Evolutionary conservation across 2,113 vertebrate genomes (phyloP).

Genomic region (Bagarius yarrelli): DNA sequence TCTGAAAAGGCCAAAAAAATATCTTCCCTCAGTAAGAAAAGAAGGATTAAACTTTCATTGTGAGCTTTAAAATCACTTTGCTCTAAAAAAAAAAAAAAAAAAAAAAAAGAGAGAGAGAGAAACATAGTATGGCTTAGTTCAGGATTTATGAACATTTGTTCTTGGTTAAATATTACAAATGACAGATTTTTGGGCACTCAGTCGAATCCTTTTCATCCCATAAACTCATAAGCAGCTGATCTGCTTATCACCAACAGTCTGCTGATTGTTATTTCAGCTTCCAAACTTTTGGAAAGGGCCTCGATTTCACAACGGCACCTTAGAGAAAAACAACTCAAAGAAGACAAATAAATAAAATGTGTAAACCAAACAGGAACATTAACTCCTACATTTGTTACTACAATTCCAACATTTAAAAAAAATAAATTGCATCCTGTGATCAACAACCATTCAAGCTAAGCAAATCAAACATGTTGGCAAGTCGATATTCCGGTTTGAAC

Average conservation of each 20-base stretch:
- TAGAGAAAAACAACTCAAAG: not conserved
- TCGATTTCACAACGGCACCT: not conserved
- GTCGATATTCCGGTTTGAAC: slow-evolving; percentile 18
- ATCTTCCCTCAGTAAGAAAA: not conserved
- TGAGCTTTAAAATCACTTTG: too few species aligned
- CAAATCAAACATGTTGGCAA: not conserved
- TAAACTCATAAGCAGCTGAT: slow-evolving; percentile 46
- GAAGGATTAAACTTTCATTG: not conserved
- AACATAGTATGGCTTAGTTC: not conserved
- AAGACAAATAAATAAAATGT: not conserved
- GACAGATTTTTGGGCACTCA: slow-evolving; percentile 35
- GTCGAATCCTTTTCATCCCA: slow-evolving; percentile 21
- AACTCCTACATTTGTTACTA: too few species aligned
- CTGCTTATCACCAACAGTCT: slow-evolving; percentile 8
- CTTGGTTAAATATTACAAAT: slow-evolving; percentile 28
- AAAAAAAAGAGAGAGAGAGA: not conserved
- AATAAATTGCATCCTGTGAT: too few species aligned
- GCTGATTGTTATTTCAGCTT: not conserved
- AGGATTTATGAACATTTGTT: slow-evolving; percentile 25
- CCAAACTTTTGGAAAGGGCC: too few species aligned
- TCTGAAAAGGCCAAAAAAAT: not conserved
- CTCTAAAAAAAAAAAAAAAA: not conserved
- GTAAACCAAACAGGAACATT: not conserved
- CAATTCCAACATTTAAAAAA: too few species aligned
- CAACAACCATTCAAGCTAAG: too few species aligned